These are phyloP conservation scores for Drosophila ustulata DNA, from an alignment of 2,888 invertebrate genomes.

Conservation along the genomic window DNA sequence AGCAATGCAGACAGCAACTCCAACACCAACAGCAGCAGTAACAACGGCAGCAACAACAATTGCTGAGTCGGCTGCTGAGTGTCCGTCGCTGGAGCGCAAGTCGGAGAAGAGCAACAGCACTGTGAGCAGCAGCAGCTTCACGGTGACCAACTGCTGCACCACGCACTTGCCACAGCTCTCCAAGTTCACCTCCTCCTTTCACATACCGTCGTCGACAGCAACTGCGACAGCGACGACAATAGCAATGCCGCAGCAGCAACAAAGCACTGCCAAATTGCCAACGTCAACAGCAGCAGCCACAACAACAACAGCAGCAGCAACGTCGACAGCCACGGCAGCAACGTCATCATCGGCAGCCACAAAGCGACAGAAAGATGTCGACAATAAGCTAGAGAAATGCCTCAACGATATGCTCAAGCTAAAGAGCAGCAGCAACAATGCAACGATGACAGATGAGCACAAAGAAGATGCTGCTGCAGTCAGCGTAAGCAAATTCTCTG, in stretches of 20 bases:
- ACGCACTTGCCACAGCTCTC: conserved; percentile 84
- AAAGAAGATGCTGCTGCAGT: conserved; percentile 59
- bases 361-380: conserved; percentile 84
- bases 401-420: conserved; percentile 84
- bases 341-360: conserved; percentile 60
- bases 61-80: conserved; percentile 58
- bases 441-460: conserved; percentile 62
- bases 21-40: conserved; percentile 53
- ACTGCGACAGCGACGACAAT: conserved; percentile 24
- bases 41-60: conserved; percentile 18
- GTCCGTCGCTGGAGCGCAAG: conserved; percentile 82
- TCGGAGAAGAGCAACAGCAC: conserved; percentile 84
- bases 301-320: conserved; percentile 26
- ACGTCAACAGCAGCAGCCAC: conserved; percentile 32
- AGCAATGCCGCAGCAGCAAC: conserved; percentile 34
- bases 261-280: conserved; percentile 15
- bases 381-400: conserved; percentile 85
- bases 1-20: conserved; percentile 20
- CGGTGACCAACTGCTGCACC: conserved; percentile 83
- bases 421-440: conserved; percentile 61
- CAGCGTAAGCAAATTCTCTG: conserved; percentile 56
- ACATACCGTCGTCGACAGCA: conserved; percentile 64
- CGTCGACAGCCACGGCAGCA: conserved; percentile 19
- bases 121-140: conserved; percentile 82
- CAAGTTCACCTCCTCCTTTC: conserved; percentile 84